Conservation (phyloP, 2,797 vertebrate species). For the Lacerta bilineata region DNA sequence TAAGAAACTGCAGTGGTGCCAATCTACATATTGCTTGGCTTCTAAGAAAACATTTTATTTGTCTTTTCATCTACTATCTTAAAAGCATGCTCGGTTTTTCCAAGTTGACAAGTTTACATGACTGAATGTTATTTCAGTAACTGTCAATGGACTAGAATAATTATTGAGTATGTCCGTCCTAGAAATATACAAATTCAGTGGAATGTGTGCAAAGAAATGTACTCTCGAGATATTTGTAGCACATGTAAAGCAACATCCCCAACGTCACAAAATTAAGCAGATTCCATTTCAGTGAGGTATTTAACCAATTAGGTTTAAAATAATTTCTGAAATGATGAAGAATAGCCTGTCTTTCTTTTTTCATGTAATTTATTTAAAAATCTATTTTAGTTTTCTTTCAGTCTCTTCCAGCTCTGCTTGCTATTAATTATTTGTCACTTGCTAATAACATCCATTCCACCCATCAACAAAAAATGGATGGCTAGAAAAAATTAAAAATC, state of each 20-base stretch:
- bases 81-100: not conserved
- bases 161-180: not conserved
- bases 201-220: not conserved
- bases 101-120: not conserved
- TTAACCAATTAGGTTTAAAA: slow-evolving; percentile 27
- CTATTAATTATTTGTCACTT: slow-evolving; percentile 51
- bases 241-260: not conserved
- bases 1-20: not conserved
- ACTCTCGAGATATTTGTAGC: not conserved
- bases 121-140: not conserved
- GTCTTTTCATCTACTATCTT: slow-evolving; percentile 1
- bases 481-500: not conserved
- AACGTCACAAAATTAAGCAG: not conserved
- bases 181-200: not conserved
- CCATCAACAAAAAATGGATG: slow-evolving; percentile 59
- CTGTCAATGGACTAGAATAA: not conserved
- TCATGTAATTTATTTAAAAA: slow-evolving; percentile 43
- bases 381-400: slow-evolving; percentile 48
- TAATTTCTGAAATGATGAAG: slow-evolving; percentile 34
- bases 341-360: slow-evolving; percentile 47
- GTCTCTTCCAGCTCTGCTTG: slow-evolving; percentile 45
- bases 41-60: not conserved
- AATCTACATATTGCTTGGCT: not conserved
- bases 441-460: slow-evolving; percentile 23
- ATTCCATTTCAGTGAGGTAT: slow-evolving; percentile 32